Evolutionary conservation across 2,797 vertebrate genomes (phyloP).

Genomic region (Sus cebifrons): DNA sequence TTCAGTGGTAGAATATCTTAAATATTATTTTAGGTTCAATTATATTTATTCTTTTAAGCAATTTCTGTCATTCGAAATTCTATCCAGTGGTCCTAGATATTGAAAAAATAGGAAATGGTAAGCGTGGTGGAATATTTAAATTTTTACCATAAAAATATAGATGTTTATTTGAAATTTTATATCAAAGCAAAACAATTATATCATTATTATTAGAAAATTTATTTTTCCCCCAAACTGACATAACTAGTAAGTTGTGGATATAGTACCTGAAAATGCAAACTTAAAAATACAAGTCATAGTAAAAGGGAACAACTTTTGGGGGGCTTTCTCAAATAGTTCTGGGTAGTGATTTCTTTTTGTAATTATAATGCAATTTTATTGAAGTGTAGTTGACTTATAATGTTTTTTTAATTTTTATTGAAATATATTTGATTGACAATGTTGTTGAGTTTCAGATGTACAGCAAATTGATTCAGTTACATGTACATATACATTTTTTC

Average conservation of each 20-base stretch:
- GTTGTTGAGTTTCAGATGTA: too few species aligned
- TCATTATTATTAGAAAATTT: neutral
- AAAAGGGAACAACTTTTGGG: neutral
- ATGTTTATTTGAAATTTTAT: neutral
- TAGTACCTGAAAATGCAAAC: neutral
- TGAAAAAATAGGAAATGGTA: neutral
- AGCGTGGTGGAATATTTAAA: neutral
- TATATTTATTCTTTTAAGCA: constrained; percentile 24
- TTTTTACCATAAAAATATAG: neutral
- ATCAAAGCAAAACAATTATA: neutral
- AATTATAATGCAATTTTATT: too few species aligned
- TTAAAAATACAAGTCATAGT: neutral
- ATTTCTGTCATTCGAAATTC: neutral
- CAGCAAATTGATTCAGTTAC: too few species aligned
- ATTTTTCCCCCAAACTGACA: neutral
- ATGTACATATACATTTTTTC: too few species aligned
- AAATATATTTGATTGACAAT: too few species aligned
- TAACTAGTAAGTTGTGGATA: neutral
- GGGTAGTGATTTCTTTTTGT: neutral
- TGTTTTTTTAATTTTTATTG: too few species aligned
- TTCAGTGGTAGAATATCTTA: neutral
- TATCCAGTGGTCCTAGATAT: neutral
- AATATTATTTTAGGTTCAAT: neutral
- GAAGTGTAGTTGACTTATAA: too few species aligned
- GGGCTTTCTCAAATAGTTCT: neutral